These are phyloP conservation scores for Metalampra italica DNA, from an alignment of 2,888 invertebrate species.

Conservation along the genomic window DNA sequence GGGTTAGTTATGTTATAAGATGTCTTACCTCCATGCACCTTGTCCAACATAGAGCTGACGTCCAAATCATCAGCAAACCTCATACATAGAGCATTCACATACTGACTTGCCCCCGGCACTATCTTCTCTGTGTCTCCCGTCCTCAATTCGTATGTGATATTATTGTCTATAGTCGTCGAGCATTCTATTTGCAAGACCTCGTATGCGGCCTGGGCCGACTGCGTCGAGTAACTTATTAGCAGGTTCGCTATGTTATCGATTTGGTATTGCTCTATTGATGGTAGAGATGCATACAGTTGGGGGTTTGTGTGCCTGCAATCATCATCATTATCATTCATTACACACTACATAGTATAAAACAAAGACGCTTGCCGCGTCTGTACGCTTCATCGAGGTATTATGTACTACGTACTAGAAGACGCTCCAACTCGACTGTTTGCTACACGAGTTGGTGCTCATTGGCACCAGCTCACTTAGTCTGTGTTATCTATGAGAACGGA, in stretches of 20 bases:
- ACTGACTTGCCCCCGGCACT: constrained; percentile 54
- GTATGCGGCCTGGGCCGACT: constrained; percentile 57
- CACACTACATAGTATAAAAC: too few species aligned
- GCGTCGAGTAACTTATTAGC: constrained; percentile 57
- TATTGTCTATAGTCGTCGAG: constrained; percentile 44
- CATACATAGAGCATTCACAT: constrained; percentile 59
- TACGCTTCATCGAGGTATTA: too few species aligned
- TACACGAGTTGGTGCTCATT: too few species aligned
- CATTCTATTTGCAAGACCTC: constrained; percentile 63
- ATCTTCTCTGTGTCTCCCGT: constrained; percentile 53
- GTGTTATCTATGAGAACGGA: too few species aligned
- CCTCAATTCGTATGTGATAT: constrained; percentile 51
- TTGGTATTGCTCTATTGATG: constrained; percentile 47
- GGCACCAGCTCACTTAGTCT: too few species aligned
- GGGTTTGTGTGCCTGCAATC: constrained; percentile 48
- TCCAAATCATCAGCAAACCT: constrained; percentile 58
- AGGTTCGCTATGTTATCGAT: constrained; percentile 53
- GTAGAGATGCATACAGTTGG: constrained; percentile 40
- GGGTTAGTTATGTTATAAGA: too few species aligned
- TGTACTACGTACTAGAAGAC: too few species aligned
- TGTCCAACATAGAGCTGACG: constrained; percentile 62
- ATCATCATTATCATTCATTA: too few species aligned
- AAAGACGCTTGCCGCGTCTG: too few species aligned
- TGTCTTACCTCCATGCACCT: constrained; percentile 64
- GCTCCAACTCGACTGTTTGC: too few species aligned